Base-by-base conservation (phyloP, 2,113 vertebrate species). In the Cynopterus brachyotis region DNA sequence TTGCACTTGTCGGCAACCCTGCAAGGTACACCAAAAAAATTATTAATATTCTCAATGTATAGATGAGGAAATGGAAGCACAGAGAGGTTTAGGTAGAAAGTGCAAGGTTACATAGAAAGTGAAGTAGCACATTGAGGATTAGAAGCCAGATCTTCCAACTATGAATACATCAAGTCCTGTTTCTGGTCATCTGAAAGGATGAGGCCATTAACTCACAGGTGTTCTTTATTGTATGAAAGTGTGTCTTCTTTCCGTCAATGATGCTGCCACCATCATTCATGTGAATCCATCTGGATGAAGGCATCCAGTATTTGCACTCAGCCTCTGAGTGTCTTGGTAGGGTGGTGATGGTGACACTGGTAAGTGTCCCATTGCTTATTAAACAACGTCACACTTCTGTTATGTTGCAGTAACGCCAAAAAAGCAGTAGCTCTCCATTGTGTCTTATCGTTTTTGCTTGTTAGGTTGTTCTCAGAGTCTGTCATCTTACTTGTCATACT, bases 401-500 rank as follows among this genome's bases (percentile, higher is more conserved):
- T 79, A 67, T 35, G 85, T 87, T 87, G 26, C 67, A 89, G 94
- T 96, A 87, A 89, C 6, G 0, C 97, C 85, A 32, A 96, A 94
- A 94, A 96, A 98, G 98, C 91, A 95, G 93, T 95, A 93, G 97
- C 97, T 98, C 97, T 92, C 97, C 95, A 67, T 98, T 94, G 81
- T 98, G 97, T 98, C 96, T 96, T 93, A 94, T 97, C 98, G 89
- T 97, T 97, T 97, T 95, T 97, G 98, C 98, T 98, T 98, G 96
- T 93, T 97, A 6, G 24, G 69, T 96, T 79, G 91, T 98, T 98
- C 98, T 96, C 20, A 4, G 98, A 98, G 96, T 98, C 97, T 42
- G 75, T 97, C 98, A 98, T 98, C 97, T 93, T 97, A n/a, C 97
- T 98, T 98, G 98, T 98, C 98, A 98, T 97, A 97, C 97, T 99